Base-by-base conservation (phyloP, 2,797 vertebrate genomes). In the Triplophysa bombifrons region DNA sequence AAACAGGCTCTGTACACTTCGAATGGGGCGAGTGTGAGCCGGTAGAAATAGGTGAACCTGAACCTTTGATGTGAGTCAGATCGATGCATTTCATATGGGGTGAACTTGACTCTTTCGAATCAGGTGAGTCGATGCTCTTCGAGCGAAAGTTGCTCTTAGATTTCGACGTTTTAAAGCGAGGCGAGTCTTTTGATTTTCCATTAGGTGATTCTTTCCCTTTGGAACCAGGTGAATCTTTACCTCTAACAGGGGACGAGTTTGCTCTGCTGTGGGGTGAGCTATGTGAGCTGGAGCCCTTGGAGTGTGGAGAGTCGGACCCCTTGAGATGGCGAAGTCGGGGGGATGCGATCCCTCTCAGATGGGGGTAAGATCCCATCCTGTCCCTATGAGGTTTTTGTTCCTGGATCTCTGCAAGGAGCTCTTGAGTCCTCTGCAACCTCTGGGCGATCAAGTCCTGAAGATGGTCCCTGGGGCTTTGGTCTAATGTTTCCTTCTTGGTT, bases 341-440 rank as follows among this genome's bases (percentile, higher is more conserved):
- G 0, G 92, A 93, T 69, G 91, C 88, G 0, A 92, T 61, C 34
- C 89, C 85, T 83, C 89, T 93, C 41, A 87, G 73, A 80, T 92
- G 86, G 0, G 90, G 70, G 30, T 78, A 76, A 0, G 87, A 90
- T 60, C 87, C 84, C 60, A 81, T 89, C 80, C 88, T 87, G 73
- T 87, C 87, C 71, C 90, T 88, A 61, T 92, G 89, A 78, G 88
- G 88, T 88, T 94, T 93, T 70, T 96, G 95, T 70, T 95, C 94
- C 0, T 96, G 95, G 88, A 96, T 95, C 88, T 98, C 96, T 0
- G 95, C 93, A 89, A 98, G 93, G 83, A 98, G 93, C 91, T 97
- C 96, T 92, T 97, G 97, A 82, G 98, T 98, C 92, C 96, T 92
- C 88, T 97, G 96, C 92, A 99, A 95, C 90, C 95, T 95, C 91